These are phyloP conservation scores for Crotalus helleri DNA, from an alignment of 2,113 vertebrate genomes.

Conservation along the genomic window DNA sequence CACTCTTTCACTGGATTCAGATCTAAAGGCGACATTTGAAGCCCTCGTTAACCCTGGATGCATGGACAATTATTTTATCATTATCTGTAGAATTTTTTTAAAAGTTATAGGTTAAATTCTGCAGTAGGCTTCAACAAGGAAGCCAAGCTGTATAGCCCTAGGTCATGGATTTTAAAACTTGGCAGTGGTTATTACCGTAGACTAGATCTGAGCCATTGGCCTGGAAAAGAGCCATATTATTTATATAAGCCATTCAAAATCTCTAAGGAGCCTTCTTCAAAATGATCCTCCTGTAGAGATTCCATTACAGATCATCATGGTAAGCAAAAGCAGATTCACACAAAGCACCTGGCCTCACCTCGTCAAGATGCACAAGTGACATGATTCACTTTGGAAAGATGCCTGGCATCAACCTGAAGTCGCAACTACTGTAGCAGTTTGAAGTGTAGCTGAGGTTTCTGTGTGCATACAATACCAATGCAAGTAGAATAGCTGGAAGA, in stretches of 20 bases:
- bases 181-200: neutral
- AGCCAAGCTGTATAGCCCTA: neutral
- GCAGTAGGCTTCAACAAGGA: neutral
- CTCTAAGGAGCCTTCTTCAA: neutral
- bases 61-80: neutral
- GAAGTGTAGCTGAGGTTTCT: neutral
- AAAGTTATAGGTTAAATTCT: neutral
- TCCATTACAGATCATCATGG: neutral
- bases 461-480: neutral
- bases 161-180: neutral
- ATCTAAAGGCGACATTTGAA: neutral
- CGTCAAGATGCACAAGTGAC: neutral
- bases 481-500: neutral
- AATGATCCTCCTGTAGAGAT: neutral
- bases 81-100: neutral
- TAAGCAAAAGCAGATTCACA: constrained; percentile 4
- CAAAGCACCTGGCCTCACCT: neutral
- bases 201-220: neutral
- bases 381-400: neutral
- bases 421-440: neutral
- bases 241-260: neutral
- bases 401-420: neutral
- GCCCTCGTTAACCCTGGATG: neutral
- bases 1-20: neutral
- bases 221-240: neutral